phyloP scores from a whole-genome alignment of 92 coral and sea anemone species.

The Pocillopora grandis region DNA sequence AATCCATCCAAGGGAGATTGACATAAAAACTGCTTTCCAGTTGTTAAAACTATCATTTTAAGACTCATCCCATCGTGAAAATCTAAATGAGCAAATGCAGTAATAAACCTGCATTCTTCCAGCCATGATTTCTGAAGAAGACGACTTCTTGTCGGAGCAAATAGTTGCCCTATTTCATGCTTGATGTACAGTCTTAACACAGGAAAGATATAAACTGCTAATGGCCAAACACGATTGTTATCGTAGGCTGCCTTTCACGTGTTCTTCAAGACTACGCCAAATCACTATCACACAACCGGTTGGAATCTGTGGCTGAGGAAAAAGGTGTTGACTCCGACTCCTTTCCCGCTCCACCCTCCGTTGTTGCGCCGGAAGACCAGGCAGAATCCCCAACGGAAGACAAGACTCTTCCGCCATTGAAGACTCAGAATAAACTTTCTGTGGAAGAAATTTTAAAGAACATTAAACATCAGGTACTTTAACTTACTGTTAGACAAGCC shows the following conservation, averaged over 20 bases:
- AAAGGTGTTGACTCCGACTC: conserved; percentile 43
- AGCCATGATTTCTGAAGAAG: too few relatives aligned
- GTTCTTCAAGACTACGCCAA: conserved; percentile 81
- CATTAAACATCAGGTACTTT: conserved; percentile 63
- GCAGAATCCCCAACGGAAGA: conserved; percentile 13
- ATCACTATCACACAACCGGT: conserved; percentile 42
- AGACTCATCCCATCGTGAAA: too few relatives aligned
- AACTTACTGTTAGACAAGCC: too few relatives aligned
- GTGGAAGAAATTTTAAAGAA: conserved; percentile 50
- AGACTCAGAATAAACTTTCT: conserved; percentile 26
- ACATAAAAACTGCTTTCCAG: too few relatives aligned
- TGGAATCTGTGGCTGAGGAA: conserved; percentile 64
- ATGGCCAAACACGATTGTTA: background rate
- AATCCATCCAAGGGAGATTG: too few relatives aligned
- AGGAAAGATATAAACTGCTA: background rate
- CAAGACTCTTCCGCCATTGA: conserved; percentile 15
- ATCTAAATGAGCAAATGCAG: too few relatives aligned
- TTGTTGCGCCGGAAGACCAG: background rate
- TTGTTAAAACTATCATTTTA: too few relatives aligned
- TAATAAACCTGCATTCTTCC: too few relatives aligned
- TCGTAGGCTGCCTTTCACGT: conserved; percentile 62
- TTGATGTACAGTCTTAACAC: background rate
- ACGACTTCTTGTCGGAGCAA: too few relatives aligned
- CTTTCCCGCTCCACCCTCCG: conserved; percentile 49
- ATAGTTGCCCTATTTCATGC: too few relatives aligned